phyloP scores from a whole-genome alignment of 2,797 vertebrate species.

The Meriones psammophilus region DNA sequence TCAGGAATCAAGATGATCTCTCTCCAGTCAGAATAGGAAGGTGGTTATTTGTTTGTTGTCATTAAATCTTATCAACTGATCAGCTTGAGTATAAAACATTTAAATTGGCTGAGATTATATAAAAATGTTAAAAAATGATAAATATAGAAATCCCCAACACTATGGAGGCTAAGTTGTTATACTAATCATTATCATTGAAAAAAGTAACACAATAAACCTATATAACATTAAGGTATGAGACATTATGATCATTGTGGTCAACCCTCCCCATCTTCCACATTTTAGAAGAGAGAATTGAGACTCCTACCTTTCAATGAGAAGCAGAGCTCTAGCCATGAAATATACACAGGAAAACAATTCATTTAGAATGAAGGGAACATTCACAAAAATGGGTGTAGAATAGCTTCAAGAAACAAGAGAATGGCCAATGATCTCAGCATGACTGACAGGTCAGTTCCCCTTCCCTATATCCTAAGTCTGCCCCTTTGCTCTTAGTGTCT shows the following conservation, averaged over 20 bases:
- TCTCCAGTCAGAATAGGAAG: background rate
- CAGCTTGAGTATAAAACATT: background rate
- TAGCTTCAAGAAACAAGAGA: background rate
- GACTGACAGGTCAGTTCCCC: background rate
- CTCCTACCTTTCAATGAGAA: background rate
- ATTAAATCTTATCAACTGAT: background rate
- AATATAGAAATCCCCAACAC: background rate
- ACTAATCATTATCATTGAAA: background rate
- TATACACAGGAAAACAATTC: background rate
- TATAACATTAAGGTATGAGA: background rate
- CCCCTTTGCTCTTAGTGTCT: too few relatives aligned
- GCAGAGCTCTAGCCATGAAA: background rate
- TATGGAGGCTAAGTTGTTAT: background rate
- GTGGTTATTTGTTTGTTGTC: background rate
- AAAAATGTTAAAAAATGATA: background rate
- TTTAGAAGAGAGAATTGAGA: background rate
- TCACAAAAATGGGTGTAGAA: background rate
- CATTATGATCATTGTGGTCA: background rate
- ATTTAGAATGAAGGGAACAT: background rate
- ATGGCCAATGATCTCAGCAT: background rate
- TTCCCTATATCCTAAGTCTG: background rate
- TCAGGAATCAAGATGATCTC: background rate
- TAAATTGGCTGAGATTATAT: background rate
- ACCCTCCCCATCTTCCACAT: background rate
- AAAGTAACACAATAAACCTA: background rate